These are phyloP conservation scores for Pangasius larnaudii DNA, from an alignment of 2,797 vertebrate species.

Conservation along the genomic window DNA sequence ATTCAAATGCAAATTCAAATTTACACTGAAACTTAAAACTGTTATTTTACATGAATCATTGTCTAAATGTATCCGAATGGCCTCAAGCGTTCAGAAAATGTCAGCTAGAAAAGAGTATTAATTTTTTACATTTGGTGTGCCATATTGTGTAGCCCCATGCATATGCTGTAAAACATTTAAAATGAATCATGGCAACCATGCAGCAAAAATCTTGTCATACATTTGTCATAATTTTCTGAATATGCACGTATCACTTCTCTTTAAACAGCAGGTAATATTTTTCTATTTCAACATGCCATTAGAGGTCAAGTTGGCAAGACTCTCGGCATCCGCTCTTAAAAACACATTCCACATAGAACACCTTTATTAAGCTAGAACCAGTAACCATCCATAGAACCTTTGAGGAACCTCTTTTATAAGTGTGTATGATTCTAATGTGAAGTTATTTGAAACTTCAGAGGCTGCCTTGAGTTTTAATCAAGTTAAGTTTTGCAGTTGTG, in stretches of 20 bases:
- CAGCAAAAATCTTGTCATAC: neutral
- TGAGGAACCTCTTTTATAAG: neutral
- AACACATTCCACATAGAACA: neutral
- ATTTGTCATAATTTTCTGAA: neutral
- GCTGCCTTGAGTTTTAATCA: conserved; percentile 5
- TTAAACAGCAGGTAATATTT: neutral
- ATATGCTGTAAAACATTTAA: neutral
- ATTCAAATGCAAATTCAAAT: neutral
- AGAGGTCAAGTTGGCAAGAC: neutral
- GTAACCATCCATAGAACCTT: neutral
- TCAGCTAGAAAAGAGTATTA: neutral
- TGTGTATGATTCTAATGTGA: neutral
- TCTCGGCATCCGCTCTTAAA: neutral
- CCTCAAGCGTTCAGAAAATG: neutral
- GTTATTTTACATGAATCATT: too few relatives aligned
- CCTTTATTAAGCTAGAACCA: neutral
- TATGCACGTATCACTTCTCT: neutral
- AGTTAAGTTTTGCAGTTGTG: conserved; percentile 2
- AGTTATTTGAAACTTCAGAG: conserved; percentile 16
- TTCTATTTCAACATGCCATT: neutral
- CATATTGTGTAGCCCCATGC: neutral
- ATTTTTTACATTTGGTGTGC: neutral
- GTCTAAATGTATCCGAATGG: neutral
- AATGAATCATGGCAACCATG: neutral
- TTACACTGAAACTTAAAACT: neutral